These are phyloP conservation scores for Idaea aversata DNA, from an alignment of 2,888 invertebrate genomes.

Conservation along the genomic window DNA sequence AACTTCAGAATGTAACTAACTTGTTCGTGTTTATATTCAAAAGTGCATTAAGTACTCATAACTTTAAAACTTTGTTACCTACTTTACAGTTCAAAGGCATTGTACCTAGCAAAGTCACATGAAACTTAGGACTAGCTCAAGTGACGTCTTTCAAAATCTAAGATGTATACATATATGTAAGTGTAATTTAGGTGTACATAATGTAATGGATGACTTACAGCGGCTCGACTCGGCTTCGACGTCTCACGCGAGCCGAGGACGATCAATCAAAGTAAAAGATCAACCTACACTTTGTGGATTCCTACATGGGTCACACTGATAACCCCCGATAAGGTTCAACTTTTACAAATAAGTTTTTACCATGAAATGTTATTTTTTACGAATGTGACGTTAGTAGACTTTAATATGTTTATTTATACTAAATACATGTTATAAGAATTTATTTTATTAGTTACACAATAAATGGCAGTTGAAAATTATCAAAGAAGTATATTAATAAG, in stretches of 20 bases:
- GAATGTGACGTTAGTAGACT: background rate
- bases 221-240: slow-evolving; percentile 7
- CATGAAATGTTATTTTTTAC: background rate
- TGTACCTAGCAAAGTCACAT: slow-evolving; percentile 15
- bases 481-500: too few species aligned
- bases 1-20: slow-evolving; percentile 41
- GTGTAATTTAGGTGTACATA: slow-evolving; percentile 1
- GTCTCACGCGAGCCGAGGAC: slow-evolving; percentile 9
- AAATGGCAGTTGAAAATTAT: too few species aligned
- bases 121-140: slow-evolving; percentile 3
- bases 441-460: too few species aligned
- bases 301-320: background rate
- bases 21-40: slow-evolving; percentile 48
- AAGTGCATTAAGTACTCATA: slow-evolving; percentile 52
- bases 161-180: slow-evolving; percentile 3
- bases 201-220: slow-evolving; percentile 17
- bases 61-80: slow-evolving; percentile 42
- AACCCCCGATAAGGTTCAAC: background rate
- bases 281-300: background rate
- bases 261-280: slow-evolving; percentile 11
- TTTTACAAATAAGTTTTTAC: background rate
- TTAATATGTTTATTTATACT: background rate
- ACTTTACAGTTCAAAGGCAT: slow-evolving; percentile 31
- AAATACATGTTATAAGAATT: background rate
- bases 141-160: slow-evolving; percentile 9